A percentile compares a stretch with the other conserved stretches of the same genome.
These are phyloP conservation scores for Boloria selene DNA, from an alignment of 2,888 invertebrate species.

Conservation along the genomic window DNA sequence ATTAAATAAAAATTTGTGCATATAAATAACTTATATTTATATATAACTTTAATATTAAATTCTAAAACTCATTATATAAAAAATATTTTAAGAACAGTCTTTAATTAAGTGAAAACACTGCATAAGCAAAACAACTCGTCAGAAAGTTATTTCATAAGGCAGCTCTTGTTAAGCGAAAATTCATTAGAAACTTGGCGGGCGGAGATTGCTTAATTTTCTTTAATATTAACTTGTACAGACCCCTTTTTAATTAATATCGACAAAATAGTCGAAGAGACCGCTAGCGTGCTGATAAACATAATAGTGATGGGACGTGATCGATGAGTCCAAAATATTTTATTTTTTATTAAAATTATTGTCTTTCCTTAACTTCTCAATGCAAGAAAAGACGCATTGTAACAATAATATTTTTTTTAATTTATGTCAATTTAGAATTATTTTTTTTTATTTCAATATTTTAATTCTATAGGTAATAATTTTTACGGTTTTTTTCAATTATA, in stretches of 20 bases:
- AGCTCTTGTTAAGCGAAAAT: conserved; percentile 64
- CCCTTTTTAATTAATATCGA: conserved; percentile 83
- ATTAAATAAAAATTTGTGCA: too few relatives aligned
- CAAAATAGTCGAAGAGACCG: conserved; percentile 77
- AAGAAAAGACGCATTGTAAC: too few relatives aligned
- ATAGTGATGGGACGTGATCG: conserved; percentile 55
- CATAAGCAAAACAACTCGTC: conserved; percentile 51
- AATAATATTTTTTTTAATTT: too few relatives aligned
- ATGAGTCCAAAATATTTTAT: conserved; percentile 2
- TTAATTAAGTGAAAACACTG: conserved; percentile 37
- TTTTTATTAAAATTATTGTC: neutral
- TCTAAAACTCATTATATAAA: neutral
- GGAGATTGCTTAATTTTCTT: conserved; percentile 82
- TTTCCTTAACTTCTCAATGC: too few relatives aligned
- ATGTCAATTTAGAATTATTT: too few relatives aligned
- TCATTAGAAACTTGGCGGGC: conserved; percentile 70
- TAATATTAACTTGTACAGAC: conserved; percentile 80
- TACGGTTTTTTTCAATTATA: too few relatives aligned
- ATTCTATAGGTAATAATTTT: too few relatives aligned
- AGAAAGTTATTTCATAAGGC: conserved; percentile 38
- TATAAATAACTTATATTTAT: too few relatives aligned
- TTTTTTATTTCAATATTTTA: too few relatives aligned
- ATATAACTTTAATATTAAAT: too few relatives aligned
- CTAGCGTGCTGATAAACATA: conserved; percentile 64
- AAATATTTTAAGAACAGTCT: conserved; percentile 41